These are phyloP conservation scores for Gnathonemus longibarbis DNA, from an alignment of 2,113 vertebrate genomes.

Conservation along the genomic window DNA sequence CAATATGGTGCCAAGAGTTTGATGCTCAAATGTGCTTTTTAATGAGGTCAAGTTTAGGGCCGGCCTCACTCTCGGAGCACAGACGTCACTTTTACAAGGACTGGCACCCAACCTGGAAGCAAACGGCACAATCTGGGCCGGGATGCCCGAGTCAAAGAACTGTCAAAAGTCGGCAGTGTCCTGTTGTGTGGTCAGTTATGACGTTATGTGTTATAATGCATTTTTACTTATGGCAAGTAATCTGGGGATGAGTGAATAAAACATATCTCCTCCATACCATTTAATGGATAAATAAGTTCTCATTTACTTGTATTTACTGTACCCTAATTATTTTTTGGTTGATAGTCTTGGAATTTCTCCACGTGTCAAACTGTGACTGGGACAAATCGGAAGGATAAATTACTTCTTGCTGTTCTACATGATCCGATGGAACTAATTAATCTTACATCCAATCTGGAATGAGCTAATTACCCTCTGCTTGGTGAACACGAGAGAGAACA, in stretches of 20 bases:
- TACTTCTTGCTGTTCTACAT: conserved; percentile 31
- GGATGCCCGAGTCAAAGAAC: not conserved
- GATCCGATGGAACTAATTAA: conserved; percentile 39
- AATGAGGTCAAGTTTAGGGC: conserved; percentile 1
- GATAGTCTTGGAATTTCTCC: not conserved
- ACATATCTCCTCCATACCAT: not conserved
- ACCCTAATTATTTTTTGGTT: conserved; percentile 10
- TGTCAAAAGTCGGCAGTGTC: not conserved
- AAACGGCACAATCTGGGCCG: not conserved
- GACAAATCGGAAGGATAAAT: conserved; percentile 26
- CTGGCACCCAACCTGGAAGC: not conserved
- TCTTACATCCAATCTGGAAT: conserved; percentile 31
- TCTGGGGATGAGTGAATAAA: not conserved
- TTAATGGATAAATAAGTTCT: not conserved
- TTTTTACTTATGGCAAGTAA: not conserved
- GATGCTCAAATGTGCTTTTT: not conserved
- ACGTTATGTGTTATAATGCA: not conserved
- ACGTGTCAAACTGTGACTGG: not conserved
- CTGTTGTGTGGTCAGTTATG: not conserved
- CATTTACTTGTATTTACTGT: not conserved
- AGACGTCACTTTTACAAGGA: not conserved
- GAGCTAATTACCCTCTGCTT: conserved; percentile 35
- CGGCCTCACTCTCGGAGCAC: not conserved
- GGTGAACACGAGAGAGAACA: conserved; percentile 30
- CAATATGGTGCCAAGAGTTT: not conserved